These are phyloP conservation scores for Drosophila baimaii DNA, from an alignment of 1,140 invertebrate genomes.

Conservation along the genomic window DNA sequence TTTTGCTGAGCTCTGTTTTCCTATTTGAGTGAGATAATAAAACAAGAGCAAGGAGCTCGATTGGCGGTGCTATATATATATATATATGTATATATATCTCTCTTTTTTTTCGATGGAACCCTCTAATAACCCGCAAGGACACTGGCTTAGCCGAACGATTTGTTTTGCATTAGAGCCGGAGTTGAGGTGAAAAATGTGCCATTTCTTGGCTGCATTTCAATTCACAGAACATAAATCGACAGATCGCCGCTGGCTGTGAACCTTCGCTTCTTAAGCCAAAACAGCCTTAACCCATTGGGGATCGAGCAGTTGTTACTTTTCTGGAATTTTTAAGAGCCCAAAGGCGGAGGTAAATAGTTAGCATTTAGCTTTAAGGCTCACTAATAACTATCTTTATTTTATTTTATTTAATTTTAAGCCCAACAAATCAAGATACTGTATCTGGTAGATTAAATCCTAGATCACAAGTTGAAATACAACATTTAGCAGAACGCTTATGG, in stretches of 20 bases:
- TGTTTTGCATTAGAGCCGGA: conserved; percentile 44
- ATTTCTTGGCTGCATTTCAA: conserved; percentile 79
- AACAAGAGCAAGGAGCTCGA: conserved; percentile 26
- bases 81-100: no score
- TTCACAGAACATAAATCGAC: conserved; percentile 80
- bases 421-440: no score
- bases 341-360: no score
- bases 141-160: conserved; percentile 25
- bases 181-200: conserved; percentile 23
- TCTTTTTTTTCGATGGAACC: not conserved
- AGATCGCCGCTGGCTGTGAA: conserved; percentile 74
- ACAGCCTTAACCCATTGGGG: not conserved
- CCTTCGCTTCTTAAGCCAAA: conserved; percentile 24
- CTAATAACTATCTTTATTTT: no score
- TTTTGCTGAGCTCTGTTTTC: conserved; percentile 27
- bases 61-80: no score
- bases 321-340: no score
- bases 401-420: no score
- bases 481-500: no score
- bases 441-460: no score
- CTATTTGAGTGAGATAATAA: conserved; percentile 52
- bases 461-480: no score
- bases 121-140: conserved; percentile 58
- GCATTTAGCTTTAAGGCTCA: no score
- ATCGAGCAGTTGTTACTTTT: no score